Evolutionary conservation across 2,797 vertebrate species (phyloP), one percentile per base, ranked within the genome.

Genomic region (Scomberomorus guttatus): DNA sequence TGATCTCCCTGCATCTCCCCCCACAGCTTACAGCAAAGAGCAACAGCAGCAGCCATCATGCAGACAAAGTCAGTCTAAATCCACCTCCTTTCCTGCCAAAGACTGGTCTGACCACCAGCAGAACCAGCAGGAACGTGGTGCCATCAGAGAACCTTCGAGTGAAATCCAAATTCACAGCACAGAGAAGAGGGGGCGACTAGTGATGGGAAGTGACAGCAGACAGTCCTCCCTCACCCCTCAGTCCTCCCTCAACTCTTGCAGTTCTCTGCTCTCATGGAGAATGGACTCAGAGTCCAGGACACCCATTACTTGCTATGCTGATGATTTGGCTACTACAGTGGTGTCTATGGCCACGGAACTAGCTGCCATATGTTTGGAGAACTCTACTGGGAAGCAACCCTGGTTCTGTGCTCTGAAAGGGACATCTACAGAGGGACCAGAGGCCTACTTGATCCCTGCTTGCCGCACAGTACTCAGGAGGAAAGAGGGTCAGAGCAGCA

Each of bases 261-360:
- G 95, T 85, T 89, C 95, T 69, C 34, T 82, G 18, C 84, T 91
- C 1, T 94, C 93, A 42, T 91, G 94, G 48, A 97, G 95, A 92
- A 94, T 91, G 69, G 92, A 96, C 76, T 86, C 94, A 15, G 97
- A 97, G 39, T 91, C 83, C 51, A 93, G 93, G 86, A 96, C 97
- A 54, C 95, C 96, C 55, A 93, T 99, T 75, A 93, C 95, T 54
- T 97, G 98, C 86, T 99, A 98, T 75, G 98, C 98, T 1, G 98
- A 99, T 84, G 97, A 99, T 89, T 89, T 99, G 89, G 97, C 98
- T 27, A 94, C 97, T 66, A 99, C 98, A 0, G 98, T 99, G 51
- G 97, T 99, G 79, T 99, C 98, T 74, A 99, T 99, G 98, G 98
- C 98, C 87, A 99, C 98, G 15, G 98, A 99, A 93, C 95, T 99